Base-by-base conservation (phyloP, 2,113 vertebrate species). In the Lonchura striata region DNA sequence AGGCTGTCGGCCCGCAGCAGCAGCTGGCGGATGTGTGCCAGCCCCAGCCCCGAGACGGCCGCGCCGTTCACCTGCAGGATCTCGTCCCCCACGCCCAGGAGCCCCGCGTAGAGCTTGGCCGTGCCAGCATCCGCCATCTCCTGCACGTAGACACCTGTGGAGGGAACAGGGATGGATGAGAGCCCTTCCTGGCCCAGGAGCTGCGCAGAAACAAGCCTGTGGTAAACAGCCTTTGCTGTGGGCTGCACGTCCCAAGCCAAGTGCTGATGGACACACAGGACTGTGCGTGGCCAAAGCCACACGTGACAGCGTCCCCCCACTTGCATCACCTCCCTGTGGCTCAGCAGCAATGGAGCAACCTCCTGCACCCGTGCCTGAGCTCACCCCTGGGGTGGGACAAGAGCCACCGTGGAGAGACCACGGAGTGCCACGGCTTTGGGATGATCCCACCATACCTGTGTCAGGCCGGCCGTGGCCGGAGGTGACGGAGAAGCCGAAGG, bases 31-130 rank as follows among this genome's bases (percentile, higher is more conserved):
- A 99, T 97, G 33, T 98, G 98, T 68, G 98, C 97, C 94, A 99
- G 85, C 80, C 97, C 98, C 92, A 99, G 97, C 21, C 98, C 98
- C 0, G 98, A 98, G 33, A 99, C 99, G 1, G 98, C 98, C 44
- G 97, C 98, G 6, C 99, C 98, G 0, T 99, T 99, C 82, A 99
- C 98, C 97, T 99, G 98, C 17, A 99, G 97, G 90, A 99, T 99
- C 97, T 99, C 99, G 18, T 99, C 99, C 2, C 99, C 99, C 7
- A 98, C 97, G 1, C 97, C 97, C 39, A 99, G 98, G 37, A 99
- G 98, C 53, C 99, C 99, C 0, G 98, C 96, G 22, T 99, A 99
- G 65, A 98, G 98, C 95, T 99, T 99, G 95, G 99, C 98, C 0
- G 97, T 98, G 69, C 97, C 69, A 1, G 96, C 94, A 0, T 99